These are phyloP conservation scores for Romanogobio albipinnatus DNA, from an alignment of 2,113 vertebrate species.

Conservation along the genomic window DNA sequence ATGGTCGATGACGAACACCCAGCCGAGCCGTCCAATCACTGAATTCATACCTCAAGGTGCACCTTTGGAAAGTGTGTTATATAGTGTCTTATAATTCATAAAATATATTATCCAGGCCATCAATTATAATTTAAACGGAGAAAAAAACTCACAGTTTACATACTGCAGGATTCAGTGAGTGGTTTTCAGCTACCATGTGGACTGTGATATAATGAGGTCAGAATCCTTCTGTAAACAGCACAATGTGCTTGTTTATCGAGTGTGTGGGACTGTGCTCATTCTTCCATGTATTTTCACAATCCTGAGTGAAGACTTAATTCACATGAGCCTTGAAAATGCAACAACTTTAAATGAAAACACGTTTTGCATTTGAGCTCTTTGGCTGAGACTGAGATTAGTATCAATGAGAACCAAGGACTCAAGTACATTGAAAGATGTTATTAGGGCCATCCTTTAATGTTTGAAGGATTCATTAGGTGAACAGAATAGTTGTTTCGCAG, in stretches of 20 bases:
- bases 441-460: not conserved
- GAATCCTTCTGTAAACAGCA: conserved; percentile 45
- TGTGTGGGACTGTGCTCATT: conserved; percentile 37
- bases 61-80: not conserved
- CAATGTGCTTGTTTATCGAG: conserved; percentile 30
- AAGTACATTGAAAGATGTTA: not conserved
- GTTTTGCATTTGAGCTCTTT: conserved; percentile 16
- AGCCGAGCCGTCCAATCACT: not conserved
- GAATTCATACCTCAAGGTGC: not conserved
- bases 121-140: conserved; percentile 7
- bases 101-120: conserved; percentile 4
- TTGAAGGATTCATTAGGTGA: not conserved
- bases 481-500: not conserved
- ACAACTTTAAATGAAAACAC: conserved; percentile 37
- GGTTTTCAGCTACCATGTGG: conserved; percentile 35
- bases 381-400: conserved; percentile 11
- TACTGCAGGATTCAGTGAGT: conserved; percentile 18
- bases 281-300: conserved; percentile 35
- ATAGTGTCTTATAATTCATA: not conserved
- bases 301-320: conserved; percentile 32
- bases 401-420: not conserved
- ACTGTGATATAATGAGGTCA: conserved; percentile 43
- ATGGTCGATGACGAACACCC: not conserved
- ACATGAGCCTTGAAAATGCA: conserved; percentile 18
- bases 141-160: conserved; percentile 25